These are phyloP conservation scores for Mellivora capensis DNA, from an alignment of 2,113 vertebrate genomes.

Conservation along the genomic window DNA sequence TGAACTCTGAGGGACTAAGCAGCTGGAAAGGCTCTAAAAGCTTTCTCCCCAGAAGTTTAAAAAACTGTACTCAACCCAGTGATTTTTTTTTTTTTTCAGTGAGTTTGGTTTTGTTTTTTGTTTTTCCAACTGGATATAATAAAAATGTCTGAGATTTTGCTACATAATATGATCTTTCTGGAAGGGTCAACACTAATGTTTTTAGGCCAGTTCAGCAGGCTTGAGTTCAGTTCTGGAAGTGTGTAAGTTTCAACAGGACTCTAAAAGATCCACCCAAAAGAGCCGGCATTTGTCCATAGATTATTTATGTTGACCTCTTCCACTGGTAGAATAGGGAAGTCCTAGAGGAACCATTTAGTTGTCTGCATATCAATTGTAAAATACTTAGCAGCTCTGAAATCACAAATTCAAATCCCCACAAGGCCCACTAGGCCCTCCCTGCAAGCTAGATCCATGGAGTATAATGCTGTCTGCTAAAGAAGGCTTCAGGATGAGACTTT, in stretches of 20 bases:
- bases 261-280: background rate
- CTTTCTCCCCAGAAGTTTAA: constrained; percentile 13
- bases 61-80: background rate
- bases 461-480: background rate
- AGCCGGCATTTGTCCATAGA: background rate
- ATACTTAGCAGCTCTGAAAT: constrained; percentile 20
- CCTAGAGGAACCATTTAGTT: background rate
- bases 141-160: constrained; percentile 63
- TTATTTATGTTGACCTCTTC: constrained; percentile 1
- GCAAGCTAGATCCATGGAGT: background rate
- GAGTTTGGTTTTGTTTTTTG: constrained; percentile 54
- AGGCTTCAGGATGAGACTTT: background rate
- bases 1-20: constrained; percentile 39
- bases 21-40: background rate
- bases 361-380: background rate
- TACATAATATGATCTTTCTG: constrained; percentile 50
- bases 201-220: constrained; percentile 10
- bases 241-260: constrained; percentile 17
- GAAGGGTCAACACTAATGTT: constrained; percentile 44
- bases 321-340: background rate
- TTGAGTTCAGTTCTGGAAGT: constrained; percentile 23
- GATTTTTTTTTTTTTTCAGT: constrained; percentile 24
- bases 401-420: constrained; percentile 10
- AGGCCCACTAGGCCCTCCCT: background rate
- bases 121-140: constrained; percentile 70